Conservation (phyloP, 1,140 invertebrate species). For the Drosophila tani region DNA sequence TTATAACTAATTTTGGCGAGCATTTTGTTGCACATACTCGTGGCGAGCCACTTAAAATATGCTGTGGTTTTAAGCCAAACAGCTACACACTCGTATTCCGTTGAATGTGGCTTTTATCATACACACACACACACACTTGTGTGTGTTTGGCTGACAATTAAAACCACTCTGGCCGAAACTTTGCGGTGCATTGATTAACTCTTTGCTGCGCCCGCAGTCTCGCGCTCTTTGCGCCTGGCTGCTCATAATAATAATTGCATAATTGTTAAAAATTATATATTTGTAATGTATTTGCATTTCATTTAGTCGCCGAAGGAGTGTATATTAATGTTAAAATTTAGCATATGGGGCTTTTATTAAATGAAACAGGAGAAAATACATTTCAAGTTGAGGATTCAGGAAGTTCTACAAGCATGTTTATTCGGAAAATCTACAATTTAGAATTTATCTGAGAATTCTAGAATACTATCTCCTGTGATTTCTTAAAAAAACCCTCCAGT, state of each 20-base stretch:
- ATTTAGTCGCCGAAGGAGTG: conserved; percentile 1
- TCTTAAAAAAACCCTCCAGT: no score
- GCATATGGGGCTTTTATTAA: neutral
- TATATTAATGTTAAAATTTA: neutral
- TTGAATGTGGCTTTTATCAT: conserved; percentile 6
- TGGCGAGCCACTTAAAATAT: conserved; percentile 50
- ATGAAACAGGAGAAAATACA: conserved; percentile 3
- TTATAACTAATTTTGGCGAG: conserved; percentile 53
- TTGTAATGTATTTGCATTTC: conserved; percentile 53
- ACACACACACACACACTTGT: neutral
- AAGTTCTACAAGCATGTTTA: no score
- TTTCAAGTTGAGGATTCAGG: neutral
- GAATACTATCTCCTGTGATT: no score
- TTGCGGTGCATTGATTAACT: conserved; percentile 75
- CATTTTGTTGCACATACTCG: conserved; percentile 28
- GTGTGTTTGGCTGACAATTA: conserved; percentile 24
- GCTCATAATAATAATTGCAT: conserved; percentile 55
- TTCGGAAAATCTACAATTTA: no score
- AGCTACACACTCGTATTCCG: neutral
- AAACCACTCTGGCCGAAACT: conserved; percentile 41
- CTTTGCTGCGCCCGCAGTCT: conserved; percentile 34
- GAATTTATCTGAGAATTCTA: no score
- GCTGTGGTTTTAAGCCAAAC: conserved; percentile 26
- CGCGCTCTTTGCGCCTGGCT: conserved; percentile 4
- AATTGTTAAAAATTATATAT: conserved; percentile 46